phyloP scores from a whole-genome alignment of 2,113 vertebrate genomes.

The Strigops habroptila region DNA sequence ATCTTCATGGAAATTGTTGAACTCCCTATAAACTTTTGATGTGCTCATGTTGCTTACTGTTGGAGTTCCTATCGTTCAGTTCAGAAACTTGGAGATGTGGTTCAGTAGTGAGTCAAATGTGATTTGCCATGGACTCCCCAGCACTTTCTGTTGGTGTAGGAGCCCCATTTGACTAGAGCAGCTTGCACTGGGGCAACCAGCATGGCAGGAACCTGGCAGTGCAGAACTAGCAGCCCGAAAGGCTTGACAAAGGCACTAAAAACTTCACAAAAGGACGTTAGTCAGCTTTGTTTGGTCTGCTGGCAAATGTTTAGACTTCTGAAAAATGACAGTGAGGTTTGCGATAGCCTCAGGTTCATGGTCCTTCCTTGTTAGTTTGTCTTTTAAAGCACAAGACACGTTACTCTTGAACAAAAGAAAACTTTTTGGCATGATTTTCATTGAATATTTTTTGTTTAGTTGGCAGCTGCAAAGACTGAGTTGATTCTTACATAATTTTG shows the following conservation, averaged over 20 bases:
- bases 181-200: background rate
- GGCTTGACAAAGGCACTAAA: background rate
- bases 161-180: accelerated
- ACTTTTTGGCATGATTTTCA: background rate
- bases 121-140: background rate
- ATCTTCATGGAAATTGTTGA: background rate
- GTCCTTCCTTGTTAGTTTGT: background rate
- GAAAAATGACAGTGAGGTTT: background rate
- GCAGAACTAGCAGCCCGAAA: background rate
- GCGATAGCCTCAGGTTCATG: background rate
- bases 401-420: background rate
- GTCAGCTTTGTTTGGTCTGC: background rate
- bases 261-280: background rate
- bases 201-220: accelerated
- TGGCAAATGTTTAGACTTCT: background rate
- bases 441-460: background rate
- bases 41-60: background rate
- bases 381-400: background rate
- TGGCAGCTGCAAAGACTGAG: background rate
- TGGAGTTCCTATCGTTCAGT: background rate
- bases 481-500: background rate
- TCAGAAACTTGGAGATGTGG: background rate
- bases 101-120: background rate
- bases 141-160: background rate
- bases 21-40: background rate